Evolutionary conservation across 2,888 invertebrate species (phyloP).

Genomic region (Drosophila antonietae): DNA sequence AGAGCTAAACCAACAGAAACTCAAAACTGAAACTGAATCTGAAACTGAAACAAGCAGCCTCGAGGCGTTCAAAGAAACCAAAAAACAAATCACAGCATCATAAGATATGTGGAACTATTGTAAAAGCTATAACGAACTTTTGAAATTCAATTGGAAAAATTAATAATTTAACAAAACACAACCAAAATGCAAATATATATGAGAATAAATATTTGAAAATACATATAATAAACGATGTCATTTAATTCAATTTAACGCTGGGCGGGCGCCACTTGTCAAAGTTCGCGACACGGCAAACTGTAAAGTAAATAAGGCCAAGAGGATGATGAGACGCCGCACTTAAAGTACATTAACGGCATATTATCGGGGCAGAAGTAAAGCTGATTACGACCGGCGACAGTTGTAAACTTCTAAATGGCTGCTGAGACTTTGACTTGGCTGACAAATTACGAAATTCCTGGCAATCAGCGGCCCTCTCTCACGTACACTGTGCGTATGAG

Average conservation of each 20-base stretch:
- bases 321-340: slow-evolving; percentile 5
- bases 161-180: slow-evolving; percentile 22
- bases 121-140: slow-evolving; percentile 42
- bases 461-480: slow-evolving; percentile 7
- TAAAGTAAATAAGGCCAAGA: slow-evolving; percentile 37
- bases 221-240: not conserved
- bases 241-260: not conserved
- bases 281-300: slow-evolving; percentile 28
- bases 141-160: slow-evolving; percentile 49
- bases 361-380: slow-evolving; percentile 67
- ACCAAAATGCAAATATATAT: slow-evolving; percentile 27
- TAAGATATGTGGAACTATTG: slow-evolving; percentile 28
- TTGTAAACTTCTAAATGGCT: slow-evolving; percentile 76
- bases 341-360: slow-evolving; percentile 66
- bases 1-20: slow-evolving; percentile 48
- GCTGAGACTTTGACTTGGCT: slow-evolving; percentile 39
- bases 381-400: slow-evolving; percentile 74
- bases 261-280: not conserved
- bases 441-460: slow-evolving; percentile 64
- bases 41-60: slow-evolving; percentile 29
- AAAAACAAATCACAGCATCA: not conserved
- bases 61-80: slow-evolving; percentile 31
- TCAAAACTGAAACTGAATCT: not conserved
- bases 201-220: slow-evolving; percentile 41
- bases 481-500: slow-evolving; percentile 71